Evolutionary conservation across 1,140 invertebrate species (phyloP).

Genomic region (Pseudomyrmex gracilis): DNA sequence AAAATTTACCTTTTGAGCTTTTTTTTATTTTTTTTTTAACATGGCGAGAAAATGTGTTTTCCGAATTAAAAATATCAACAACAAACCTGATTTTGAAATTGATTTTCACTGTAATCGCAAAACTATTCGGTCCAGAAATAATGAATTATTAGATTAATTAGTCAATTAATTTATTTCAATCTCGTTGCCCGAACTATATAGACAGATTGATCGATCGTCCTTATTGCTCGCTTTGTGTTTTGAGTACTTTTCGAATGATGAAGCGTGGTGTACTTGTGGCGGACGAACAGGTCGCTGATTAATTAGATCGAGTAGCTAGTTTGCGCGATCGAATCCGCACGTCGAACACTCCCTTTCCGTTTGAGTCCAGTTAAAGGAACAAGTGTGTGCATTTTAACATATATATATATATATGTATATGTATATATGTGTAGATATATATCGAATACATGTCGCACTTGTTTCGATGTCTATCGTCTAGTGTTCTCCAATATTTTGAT

Average conservation of each 20-base stretch:
- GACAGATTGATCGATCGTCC: constrained; percentile 23
- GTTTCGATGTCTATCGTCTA: neutral
- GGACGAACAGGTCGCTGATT: constrained; percentile 79
- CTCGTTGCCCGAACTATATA: constrained; percentile 47
- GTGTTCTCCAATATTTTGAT: neutral
- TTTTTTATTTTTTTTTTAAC: neutral
- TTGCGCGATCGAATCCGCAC: constrained; percentile 65
- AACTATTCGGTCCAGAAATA: neutral
- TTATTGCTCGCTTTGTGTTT: constrained; percentile 71
- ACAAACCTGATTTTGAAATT: constrained; percentile 26
- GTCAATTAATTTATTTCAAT: constrained; percentile 51
- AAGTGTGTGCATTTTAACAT: constrained; percentile 29
- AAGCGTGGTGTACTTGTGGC: constrained; percentile 63
- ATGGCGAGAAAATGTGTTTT: neutral
- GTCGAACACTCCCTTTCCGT: constrained; percentile 35
- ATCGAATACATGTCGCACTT: neutral
- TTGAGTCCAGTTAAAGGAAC: constrained; percentile 29
- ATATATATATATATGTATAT: no score
- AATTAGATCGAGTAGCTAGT: constrained; percentile 80
- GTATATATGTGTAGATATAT: no score
- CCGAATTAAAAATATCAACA: neutral
- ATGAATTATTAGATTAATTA: constrained; percentile 53
- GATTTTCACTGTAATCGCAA: constrained; percentile 4
- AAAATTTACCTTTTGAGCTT: no score
- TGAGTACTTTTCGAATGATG: constrained; percentile 76